phyloP scores from a whole-genome alignment of 2,888 invertebrate species.

The Perithous albicinctus region DNA sequence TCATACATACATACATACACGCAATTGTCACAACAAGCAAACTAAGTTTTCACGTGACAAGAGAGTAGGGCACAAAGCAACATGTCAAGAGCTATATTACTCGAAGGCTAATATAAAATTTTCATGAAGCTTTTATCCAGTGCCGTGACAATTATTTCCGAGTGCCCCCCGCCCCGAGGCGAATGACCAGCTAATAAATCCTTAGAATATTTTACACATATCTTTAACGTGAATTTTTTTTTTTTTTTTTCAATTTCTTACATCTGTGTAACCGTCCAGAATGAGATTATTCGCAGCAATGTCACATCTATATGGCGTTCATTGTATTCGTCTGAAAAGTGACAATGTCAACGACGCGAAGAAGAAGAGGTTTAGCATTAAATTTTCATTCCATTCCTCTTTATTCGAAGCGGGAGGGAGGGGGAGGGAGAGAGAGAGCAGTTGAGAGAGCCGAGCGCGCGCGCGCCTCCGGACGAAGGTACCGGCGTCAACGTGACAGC shows the following conservation, averaged over 20 bases:
- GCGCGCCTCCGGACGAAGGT: constrained; percentile 43
- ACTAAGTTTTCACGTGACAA: constrained; percentile 1
- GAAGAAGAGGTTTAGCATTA: constrained; percentile 3
- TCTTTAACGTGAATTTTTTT: neutral
- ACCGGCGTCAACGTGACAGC: constrained; percentile 70
- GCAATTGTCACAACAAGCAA: constrained; percentile 1
- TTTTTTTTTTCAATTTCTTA: too few relatives aligned
- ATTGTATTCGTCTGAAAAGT: neutral
- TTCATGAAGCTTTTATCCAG: constrained; percentile 57
- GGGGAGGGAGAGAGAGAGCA: too few relatives aligned
- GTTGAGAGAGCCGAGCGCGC: constrained; percentile 2
- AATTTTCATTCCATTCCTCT: constrained; percentile 66
- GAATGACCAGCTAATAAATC: too few relatives aligned
- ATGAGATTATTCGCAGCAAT: neutral
- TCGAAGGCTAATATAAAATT: constrained; percentile 64
- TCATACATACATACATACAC: neutral
- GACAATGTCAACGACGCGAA: constrained; percentile 4
- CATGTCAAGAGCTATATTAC: neutral
- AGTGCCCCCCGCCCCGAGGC: constrained; percentile 19
- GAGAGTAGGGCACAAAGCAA: neutral
- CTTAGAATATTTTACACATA: too few relatives aligned
- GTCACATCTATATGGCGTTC: neutral
- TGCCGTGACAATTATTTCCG: constrained; percentile 10
- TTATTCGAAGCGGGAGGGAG: constrained; percentile 45
- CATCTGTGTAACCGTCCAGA: neutral